phyloP scores from a whole-genome alignment of 1,140 invertebrate genomes.

The Camponotus floridanus region DNA sequence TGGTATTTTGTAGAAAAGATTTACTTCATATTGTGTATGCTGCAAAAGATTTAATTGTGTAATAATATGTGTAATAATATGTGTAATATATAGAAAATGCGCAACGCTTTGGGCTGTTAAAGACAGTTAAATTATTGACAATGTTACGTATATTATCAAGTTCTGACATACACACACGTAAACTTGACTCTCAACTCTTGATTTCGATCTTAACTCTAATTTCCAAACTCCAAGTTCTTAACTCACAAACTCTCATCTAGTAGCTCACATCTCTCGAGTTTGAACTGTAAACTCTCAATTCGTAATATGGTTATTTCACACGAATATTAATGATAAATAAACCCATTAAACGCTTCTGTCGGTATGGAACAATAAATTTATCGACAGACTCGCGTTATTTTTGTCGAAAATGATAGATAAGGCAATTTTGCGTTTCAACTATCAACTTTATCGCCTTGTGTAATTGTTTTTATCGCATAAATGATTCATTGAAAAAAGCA shows the following conservation, averaged over 20 bases:
- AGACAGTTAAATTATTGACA: slow-evolving; percentile 7
- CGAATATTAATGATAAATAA: slow-evolving; percentile 35
- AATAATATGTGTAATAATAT: no score
- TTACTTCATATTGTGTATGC: not conserved
- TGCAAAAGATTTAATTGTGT: slow-evolving; percentile 5
- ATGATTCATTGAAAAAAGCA: slow-evolving; percentile 2
- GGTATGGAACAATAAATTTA: not conserved
- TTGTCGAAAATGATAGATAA: not conserved
- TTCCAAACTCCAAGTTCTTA: slow-evolving; percentile 32
- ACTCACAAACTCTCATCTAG: slow-evolving; percentile 38
- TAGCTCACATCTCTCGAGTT: slow-evolving; percentile 2
- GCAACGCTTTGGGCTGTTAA: no score
- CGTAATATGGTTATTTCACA: slow-evolving; percentile 20
- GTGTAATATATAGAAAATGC: no score
- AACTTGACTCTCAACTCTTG: slow-evolving; percentile 46
- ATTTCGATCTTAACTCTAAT: slow-evolving; percentile 60
- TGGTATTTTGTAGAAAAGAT: not conserved
- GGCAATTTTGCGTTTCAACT: not conserved
- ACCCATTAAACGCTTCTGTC: not conserved
- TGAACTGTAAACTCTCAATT: slow-evolving; percentile 23
- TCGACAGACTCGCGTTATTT: not conserved
- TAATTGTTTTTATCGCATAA: not conserved
- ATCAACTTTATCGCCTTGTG: not conserved
- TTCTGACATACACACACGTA: not conserved
- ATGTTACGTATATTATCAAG: not conserved